Evolutionary conservation across 1,140 invertebrate species (phyloP), one percentile per base, ranked within the genome.

Genomic region (Habropoda laboriosa): DNA sequence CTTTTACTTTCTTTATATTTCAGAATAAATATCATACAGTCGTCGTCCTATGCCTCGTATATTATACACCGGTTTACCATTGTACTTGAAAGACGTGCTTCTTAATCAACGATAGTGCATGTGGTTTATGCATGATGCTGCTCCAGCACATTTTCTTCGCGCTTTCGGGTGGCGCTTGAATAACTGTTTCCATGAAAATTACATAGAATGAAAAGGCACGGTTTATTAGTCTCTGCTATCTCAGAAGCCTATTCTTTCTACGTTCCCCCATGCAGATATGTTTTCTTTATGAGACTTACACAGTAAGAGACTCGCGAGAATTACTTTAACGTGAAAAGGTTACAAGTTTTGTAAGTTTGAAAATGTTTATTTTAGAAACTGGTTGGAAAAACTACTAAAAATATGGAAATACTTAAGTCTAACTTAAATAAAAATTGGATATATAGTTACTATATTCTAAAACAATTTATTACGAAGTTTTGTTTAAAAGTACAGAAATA

Each of bases 51-150:
- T 49, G 32, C 35, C 32, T 53, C 49, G 16, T 53, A 49, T 21
- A 53, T 70, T 70, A 70, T 70, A 70, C 32, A 40, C 35, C 8
- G 32, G 55, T 70, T 70, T 68, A 38, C 47, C 21, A 27, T 7
- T 24, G 47, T 38, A 35, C 67, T 27, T 53, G n/a, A 49, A 38
- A 27, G 67, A 70, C 55, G n/a, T 70, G 32, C 49, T 35, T 38
- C 47, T 70, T 70, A 70, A 70, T 70, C 67, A 70, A 10, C 49
- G 49, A 70, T 70, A 70, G 67, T 70, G 67, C 67, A 30, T 40
- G n/a, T 70, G 32, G 35, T 70, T 70, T 70, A 70, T 70, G 67
- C 67, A 70, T 8, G 35, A 70, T 16, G 24, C 67, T 5, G 49
- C 10, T 70, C 67, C 8, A 21, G 32, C 49, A 53, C 10, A 40